Conservation (phyloP, 2,888 invertebrate genomes). For the Pegoplata infirma region DNA sequence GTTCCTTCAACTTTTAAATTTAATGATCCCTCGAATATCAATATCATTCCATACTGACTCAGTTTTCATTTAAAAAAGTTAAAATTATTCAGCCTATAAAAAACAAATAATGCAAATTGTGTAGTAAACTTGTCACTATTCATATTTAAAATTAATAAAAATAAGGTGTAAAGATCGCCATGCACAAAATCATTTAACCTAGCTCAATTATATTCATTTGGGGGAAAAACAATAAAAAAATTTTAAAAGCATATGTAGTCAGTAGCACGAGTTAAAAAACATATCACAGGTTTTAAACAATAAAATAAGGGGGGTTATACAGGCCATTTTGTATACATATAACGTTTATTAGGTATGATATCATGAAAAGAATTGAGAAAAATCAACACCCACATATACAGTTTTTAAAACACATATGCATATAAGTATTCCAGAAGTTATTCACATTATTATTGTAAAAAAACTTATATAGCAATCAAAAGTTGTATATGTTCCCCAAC, state of each 20-base stretch:
- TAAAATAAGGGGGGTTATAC: background rate
- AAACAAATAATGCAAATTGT: too few relatives aligned
- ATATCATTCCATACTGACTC: too few relatives aligned
- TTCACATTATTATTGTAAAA: background rate
- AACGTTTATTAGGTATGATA: slow-evolving; percentile 33
- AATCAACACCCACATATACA: slow-evolving; percentile 21
- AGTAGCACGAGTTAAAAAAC: background rate
- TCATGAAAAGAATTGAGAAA: slow-evolving; percentile 30
- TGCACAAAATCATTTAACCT: background rate
- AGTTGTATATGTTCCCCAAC: background rate
- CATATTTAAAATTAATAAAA: background rate
- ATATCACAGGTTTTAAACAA: background rate
- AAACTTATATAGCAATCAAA: background rate
- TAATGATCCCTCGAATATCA: too few relatives aligned
- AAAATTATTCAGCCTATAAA: too few relatives aligned
- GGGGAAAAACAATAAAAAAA: too few relatives aligned
- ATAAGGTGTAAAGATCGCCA: background rate
- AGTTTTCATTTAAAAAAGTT: slow-evolving; percentile 18
- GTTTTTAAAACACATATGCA: background rate
- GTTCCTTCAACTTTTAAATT: too few relatives aligned
- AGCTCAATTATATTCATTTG: background rate
- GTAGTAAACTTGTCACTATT: too few relatives aligned
- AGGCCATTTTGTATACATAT: background rate
- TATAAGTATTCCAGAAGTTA: background rate
- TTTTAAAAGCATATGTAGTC: background rate